Conservation (phyloP, 2,888 invertebrate species). For the Suillia variegata region DNA sequence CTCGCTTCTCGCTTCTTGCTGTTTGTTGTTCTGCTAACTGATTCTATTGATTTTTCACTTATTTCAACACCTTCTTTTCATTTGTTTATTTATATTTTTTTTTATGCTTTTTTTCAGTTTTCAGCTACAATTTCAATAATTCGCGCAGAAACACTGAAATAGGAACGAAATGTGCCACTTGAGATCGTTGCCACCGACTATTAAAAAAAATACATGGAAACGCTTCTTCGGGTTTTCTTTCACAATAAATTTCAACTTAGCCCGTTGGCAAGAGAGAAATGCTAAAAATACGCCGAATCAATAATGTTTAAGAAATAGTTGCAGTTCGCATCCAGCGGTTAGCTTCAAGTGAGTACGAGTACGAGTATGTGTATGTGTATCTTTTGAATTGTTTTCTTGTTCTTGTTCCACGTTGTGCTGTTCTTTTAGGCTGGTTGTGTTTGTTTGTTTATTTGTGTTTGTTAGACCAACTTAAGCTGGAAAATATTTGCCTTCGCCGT, state of each 20-base stretch:
- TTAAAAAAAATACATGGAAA: too few species aligned
- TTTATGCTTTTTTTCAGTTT: slow-evolving; percentile 13
- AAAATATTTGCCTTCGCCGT: background rate
- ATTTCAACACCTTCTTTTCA: background rate
- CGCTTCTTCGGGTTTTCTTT: background rate
- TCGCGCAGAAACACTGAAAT: background rate
- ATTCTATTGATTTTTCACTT: background rate
- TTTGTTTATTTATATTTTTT: too few species aligned
- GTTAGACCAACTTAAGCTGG: background rate
- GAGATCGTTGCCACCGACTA: too few species aligned
- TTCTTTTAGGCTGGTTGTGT: background rate
- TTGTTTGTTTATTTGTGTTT: background rate
- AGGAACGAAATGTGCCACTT: background rate
- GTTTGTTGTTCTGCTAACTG: slow-evolving; percentile 12
- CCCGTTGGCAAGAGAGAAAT: too few species aligned
- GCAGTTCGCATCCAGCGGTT: too few species aligned
- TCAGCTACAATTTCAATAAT: slow-evolving; percentile 7
- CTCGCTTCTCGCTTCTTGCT: too few species aligned
- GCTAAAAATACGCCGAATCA: too few species aligned
- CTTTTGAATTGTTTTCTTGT: too few species aligned
- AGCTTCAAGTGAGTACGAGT: too few species aligned
- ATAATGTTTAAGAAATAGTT: too few species aligned
- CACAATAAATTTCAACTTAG: too few species aligned
- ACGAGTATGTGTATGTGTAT: too few species aligned
- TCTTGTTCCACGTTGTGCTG: slow-evolving; percentile 1